phyloP scores from a whole-genome alignment of 2,113 vertebrate species.

The Vulpes lagopus region DNA sequence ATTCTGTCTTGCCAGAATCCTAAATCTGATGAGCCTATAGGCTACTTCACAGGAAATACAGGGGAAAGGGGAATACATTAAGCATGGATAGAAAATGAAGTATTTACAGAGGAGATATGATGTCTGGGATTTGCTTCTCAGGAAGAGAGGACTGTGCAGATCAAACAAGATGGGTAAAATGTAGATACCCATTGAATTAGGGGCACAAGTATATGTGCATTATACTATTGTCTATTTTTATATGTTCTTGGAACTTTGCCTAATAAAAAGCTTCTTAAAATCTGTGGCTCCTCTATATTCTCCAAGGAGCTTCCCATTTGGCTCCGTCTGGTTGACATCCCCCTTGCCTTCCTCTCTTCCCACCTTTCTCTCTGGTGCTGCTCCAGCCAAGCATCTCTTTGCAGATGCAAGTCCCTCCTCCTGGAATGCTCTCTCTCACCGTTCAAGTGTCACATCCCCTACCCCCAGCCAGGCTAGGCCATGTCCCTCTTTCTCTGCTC shows the following conservation, averaged over 20 bases:
- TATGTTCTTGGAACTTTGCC: neutral
- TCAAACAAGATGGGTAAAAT: neutral
- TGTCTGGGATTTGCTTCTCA: neutral
- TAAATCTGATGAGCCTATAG: neutral
- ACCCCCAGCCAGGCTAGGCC: neutral
- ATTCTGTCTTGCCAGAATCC: neutral
- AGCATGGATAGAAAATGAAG: neutral
- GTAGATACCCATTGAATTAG: neutral
- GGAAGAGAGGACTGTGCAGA: neutral
- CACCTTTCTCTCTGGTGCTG: neutral
- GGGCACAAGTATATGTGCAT: no score
- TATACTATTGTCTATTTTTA: neutral
- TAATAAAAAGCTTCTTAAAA: neutral
- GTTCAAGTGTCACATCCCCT: neutral
- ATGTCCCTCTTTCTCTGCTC: neutral
- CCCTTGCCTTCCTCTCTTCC: neutral
- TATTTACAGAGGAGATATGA: neutral
- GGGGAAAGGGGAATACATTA: neutral
- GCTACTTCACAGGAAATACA: neutral
- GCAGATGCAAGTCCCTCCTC: neutral
- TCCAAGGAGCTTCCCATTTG: neutral
- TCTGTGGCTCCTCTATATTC: neutral
- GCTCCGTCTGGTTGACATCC: no score
- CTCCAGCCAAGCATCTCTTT: neutral
- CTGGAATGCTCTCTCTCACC: neutral